Evolutionary conservation across 2,888 invertebrate species (phyloP), one percentile per base, ranked within the genome.

Genomic region (Reticulitermes lucifugus): DNA sequence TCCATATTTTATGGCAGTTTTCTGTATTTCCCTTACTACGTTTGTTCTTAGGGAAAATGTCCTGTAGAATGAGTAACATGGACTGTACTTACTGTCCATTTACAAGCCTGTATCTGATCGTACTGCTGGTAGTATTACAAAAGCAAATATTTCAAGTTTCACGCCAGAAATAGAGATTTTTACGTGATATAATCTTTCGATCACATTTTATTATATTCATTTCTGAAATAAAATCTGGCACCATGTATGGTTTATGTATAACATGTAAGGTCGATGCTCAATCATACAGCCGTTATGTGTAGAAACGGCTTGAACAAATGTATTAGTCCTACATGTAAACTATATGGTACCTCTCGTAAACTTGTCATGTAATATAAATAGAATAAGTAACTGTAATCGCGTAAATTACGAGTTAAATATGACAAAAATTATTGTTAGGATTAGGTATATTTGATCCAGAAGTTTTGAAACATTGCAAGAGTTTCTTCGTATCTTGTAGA

Each of bases 281-380:
- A 77, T 70, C 73, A 73, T 41, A 6, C 22, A 35, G 46, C 77
- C 77, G 46, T 77, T 35, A 41, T 35, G 29, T 46, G 70, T 5
- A 43, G 14, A 43, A 35, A n/a, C 41, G 43, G 81, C 14, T 21
- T 43, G 22, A 70, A 41, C 41, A 81, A 80, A 12, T 81, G 70
- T 81, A 43, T 70, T 81, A 81, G 81, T 81, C 70, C 81, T 65
- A 81, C 25, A n/a, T 81, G 81, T 81, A 81, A 41, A 81, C 70
- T 70, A 22, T 65, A 81, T 65, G 43, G n/a, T 65, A 43, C 60
- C n/a, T 65, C 60, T 65, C 12, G 81, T 81, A 43, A 81, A 41
- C 70, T 81, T 81, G 81, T 81, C 81, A 81, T 65, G 81, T 70
- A 81, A 43, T 77, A 77, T 77, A 77, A 21, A 10, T 77, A 77